These are phyloP conservation scores for Mythimna lalbum DNA, from an alignment of 2,888 invertebrate species.

Conservation along the genomic window DNA sequence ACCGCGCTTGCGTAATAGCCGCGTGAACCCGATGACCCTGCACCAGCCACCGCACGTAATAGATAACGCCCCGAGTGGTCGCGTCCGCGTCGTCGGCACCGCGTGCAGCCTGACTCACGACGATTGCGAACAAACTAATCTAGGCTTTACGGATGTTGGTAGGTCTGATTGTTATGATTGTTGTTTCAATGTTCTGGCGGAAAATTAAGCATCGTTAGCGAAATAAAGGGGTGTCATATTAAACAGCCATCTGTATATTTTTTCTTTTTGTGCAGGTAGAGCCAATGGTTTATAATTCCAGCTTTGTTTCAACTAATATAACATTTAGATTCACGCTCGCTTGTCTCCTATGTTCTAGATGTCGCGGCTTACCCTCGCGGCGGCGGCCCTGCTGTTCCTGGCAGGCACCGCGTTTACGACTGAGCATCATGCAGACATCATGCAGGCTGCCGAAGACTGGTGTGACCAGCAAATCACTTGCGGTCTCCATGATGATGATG, in stretches of 20 bases:
- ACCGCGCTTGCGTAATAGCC: slow-evolving; percentile 54
- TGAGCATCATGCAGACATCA: slow-evolving; percentile 64
- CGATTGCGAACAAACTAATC: slow-evolving; percentile 43
- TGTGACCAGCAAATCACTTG: slow-evolving; percentile 59
- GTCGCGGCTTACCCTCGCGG: slow-evolving; percentile 43
- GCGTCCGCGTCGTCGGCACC: slow-evolving; percentile 14
- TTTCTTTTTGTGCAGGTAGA: too few species aligned
- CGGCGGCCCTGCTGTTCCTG: slow-evolving; percentile 55
- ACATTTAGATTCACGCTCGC: not conserved
- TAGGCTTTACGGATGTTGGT: slow-evolving; percentile 17
- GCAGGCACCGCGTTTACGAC: slow-evolving; percentile 57
- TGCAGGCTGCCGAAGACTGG: slow-evolving; percentile 41
- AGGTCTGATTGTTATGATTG: not conserved
- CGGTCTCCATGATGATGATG: slow-evolving; percentile 67
- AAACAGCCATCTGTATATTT: not conserved
- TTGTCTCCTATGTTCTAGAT: slow-evolving; percentile 55
- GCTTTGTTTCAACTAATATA: not conserved
- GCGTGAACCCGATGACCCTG: slow-evolving; percentile 56
- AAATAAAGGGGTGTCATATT: not conserved
- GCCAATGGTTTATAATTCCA: not conserved
- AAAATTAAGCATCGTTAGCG: not conserved
- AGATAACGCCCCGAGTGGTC: slow-evolving; percentile 26
- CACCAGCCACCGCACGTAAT: slow-evolving; percentile 42
- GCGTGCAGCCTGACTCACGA: slow-evolving; percentile 40
- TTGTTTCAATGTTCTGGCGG: not conserved